phyloP scores from a whole-genome alignment of 1,140 invertebrate species.

The Drosophila rhopaloa region DNA sequence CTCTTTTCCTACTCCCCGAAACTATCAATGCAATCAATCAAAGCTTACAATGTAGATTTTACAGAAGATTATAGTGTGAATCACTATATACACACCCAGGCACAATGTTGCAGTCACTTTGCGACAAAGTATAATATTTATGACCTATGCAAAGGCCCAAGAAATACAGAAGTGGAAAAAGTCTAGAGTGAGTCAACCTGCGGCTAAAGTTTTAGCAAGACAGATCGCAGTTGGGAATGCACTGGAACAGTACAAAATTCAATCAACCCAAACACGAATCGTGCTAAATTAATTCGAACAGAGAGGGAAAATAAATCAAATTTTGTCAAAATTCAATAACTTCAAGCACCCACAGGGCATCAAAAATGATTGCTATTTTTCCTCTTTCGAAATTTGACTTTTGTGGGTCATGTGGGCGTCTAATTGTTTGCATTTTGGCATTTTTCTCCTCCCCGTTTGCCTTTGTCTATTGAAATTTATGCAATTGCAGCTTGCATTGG shows the following conservation, averaged over 20 bases:
- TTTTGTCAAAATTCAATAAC: slow-evolving; percentile 57
- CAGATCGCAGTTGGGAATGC: not conserved
- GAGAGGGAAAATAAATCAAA: slow-evolving; percentile 57
- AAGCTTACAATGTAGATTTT: slow-evolving; percentile 8
- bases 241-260: slow-evolving; percentile 8
- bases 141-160: slow-evolving; percentile 33
- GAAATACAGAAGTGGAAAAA: slow-evolving; percentile 4
- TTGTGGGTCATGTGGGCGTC: slow-evolving; percentile 66
- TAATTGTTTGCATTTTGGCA: slow-evolving; percentile 68
- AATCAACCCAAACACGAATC: slow-evolving; percentile 36
- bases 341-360: slow-evolving; percentile 58
- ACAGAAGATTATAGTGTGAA: slow-evolving; percentile 8
- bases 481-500: slow-evolving; percentile 56
- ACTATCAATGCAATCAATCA: slow-evolving; percentile 15
- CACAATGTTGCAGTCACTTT: slow-evolving; percentile 14
- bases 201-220: slow-evolving; percentile 5
- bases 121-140: slow-evolving; percentile 40
- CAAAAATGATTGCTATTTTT: slow-evolving; percentile 36
- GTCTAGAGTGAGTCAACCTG: slow-evolving; percentile 12
- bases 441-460: slow-evolving; percentile 18
- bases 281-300: slow-evolving; percentile 54
- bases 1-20: not conserved
- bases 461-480: slow-evolving; percentile 62
- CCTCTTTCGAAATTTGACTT: slow-evolving; percentile 40
- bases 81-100: not conserved